A percentile compares a stretch with the other conserved stretches of the same genome.
phyloP scores from a whole-genome alignment of 2,113 vertebrate species.

The Neomonachus schauinslandi region DNA sequence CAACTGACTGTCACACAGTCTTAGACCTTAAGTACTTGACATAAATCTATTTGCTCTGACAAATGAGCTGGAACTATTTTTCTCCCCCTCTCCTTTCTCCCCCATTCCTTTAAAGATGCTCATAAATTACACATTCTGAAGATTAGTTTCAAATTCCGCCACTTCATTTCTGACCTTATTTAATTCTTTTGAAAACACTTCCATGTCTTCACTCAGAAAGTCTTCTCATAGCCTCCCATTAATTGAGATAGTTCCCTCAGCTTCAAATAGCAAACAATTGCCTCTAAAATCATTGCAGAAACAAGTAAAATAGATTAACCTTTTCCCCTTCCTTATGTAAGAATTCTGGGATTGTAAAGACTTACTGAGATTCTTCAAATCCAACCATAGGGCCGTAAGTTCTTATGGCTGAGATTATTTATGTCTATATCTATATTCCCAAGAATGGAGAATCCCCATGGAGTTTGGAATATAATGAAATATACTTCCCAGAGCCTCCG shows the following conservation, averaged over 20 bases:
- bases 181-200: constrained; percentile 5
- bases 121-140: constrained; percentile 14
- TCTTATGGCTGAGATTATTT: neutral
- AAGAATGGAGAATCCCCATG: neutral
- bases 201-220: neutral
- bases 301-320: neutral
- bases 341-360: neutral
- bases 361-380: neutral
- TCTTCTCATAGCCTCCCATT: neutral
- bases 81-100: neutral
- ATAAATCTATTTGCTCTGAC: constrained; percentile 56
- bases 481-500: neutral
- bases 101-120: neutral
- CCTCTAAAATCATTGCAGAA: neutral
- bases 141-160: constrained; percentile 53
- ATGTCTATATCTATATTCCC: neutral
- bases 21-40: constrained; percentile 33
- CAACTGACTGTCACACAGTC: constrained; percentile 9
- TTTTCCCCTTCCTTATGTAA: neutral
- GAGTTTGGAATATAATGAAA: neutral
- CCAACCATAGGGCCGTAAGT: neutral
- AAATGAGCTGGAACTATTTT: constrained; percentile 62
- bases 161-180: constrained; percentile 68
- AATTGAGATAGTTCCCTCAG: neutral
- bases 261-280: neutral